Conservation (phyloP, 1,140 invertebrate species). For the Diabrotica virgifera region DNA sequence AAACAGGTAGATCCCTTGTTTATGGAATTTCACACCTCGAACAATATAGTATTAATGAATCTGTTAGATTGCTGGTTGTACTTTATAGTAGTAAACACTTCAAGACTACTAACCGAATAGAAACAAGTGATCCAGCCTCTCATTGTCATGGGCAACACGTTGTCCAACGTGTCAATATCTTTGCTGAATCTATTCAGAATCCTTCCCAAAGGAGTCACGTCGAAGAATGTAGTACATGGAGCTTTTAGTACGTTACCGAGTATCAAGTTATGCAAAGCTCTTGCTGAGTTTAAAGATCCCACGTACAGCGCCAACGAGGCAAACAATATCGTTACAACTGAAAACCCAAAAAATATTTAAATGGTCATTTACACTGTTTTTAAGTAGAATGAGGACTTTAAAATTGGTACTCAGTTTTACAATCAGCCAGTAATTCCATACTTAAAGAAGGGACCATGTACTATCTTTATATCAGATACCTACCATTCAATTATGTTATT, state of each 20-base stretch:
- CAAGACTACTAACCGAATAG: constrained; percentile 58
- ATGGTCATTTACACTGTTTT: too few species aligned
- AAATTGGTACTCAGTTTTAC: too few species aligned
- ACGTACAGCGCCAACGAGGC: constrained; percentile 65
- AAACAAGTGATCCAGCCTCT: constrained; percentile 68
- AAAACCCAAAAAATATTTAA: constrained; percentile 27
- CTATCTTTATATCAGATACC: too few species aligned
- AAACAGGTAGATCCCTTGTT: too few species aligned
- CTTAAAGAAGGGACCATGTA: too few species aligned
- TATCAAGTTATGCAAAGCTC: constrained; percentile 62
- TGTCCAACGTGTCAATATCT: constrained; percentile 79
- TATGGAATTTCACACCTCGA: too few species aligned
- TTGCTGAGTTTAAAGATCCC: constrained; percentile 69
- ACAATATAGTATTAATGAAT: too few species aligned
- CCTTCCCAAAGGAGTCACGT: constrained; percentile 80
- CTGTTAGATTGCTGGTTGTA: too few species aligned
- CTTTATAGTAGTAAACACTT: constrained; percentile 6
- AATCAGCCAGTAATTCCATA: too few species aligned
- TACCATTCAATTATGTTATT: too few species aligned
- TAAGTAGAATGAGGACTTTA: too few species aligned
- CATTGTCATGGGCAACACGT: constrained; percentile 68
- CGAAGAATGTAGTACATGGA: constrained; percentile 76
- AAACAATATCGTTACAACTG: constrained; percentile 67
- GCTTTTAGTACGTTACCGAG: constrained; percentile 68
- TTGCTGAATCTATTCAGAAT: constrained; percentile 83